Conservation (phyloP, 1,140 invertebrate genomes). For the Bombus cullumanus region DNA sequence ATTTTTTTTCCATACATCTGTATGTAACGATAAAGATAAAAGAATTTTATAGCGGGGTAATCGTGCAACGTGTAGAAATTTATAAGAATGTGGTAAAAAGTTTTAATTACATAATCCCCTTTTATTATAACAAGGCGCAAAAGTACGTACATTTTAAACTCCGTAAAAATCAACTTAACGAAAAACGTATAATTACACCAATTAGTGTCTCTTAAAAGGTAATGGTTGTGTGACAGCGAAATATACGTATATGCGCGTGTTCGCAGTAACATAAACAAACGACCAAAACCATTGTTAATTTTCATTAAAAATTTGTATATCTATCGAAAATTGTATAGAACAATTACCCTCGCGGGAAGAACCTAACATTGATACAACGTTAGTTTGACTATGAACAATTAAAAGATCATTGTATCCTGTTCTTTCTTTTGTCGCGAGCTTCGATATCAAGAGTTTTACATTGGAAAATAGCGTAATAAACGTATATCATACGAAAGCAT, state of each 20-base stretch:
- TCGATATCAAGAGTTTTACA: not conserved
- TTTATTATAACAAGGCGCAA: too few species aligned
- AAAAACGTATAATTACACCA: not conserved
- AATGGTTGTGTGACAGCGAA: too few species aligned
- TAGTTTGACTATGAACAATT: not conserved
- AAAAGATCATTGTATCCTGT: not conserved
- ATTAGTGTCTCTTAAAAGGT: not conserved
- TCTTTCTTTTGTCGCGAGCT: not conserved
- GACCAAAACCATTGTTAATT: too few species aligned
- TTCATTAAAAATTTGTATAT: too few species aligned
- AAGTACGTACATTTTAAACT: not conserved
- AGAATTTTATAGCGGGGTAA: not conserved
- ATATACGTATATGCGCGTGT: not conserved
- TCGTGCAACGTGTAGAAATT: not conserved
- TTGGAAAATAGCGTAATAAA: not conserved
- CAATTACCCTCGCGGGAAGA: too few species aligned
- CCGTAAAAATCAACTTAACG: not conserved
- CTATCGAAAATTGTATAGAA: too few species aligned
- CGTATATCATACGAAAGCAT: not conserved
- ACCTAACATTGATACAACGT: too few species aligned
- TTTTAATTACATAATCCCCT: too few species aligned
- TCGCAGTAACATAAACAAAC: not conserved
- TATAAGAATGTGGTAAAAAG: not conserved
- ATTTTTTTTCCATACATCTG: not conserved
- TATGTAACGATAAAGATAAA: not conserved